Base-by-base conservation (phyloP, 2,797 vertebrate genomes). In the Poecilia gillii region DNA sequence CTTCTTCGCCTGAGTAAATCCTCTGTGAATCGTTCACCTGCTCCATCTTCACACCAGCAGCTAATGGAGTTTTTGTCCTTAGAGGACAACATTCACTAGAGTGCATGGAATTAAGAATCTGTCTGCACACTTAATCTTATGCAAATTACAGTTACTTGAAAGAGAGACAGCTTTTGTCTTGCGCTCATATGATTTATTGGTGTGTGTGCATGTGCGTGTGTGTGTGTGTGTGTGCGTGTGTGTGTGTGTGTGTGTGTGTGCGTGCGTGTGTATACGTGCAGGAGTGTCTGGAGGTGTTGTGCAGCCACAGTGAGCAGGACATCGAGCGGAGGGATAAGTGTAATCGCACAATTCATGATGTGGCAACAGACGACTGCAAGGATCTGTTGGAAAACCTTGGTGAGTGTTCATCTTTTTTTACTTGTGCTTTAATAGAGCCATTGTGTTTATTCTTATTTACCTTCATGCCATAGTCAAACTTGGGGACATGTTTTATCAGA, bases 321-420 rank as follows among this genome's bases (percentile, higher is more conserved):
- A 96, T 97, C 28, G 97, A 98, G 86, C 96, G 92, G 87, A 96
- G 95, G 90, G 98, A 99, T 86, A 96, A 96, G 72, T 99, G 97
- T 84, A 95, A 97, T 88, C 96, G 97, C 87, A 99, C 98, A 3
- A 95, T 97, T 78, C 98, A 98, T 55, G 97, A 99, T 75, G 97
- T 99, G 80, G 98, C 98, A 80, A 99, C 98, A 4, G 98, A 99
- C 81, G 98, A 99, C 95, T 99, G 98, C 95, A 99, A 99, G 92
- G 97, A 99, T 87, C 96, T 99, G 39, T 96, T 99, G 78, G 98
- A 99, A 94, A 99, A 97, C 85, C 96, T 99, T 80, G 84, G 98
- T 99, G 93, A 97, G 97, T 81, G 12, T 77, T 64, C 12, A 31
- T 66, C 33, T 36, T 36, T 7, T 36, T 20, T 20, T 14, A 18